A percentile compares a stretch with the other conserved stretches of the same genome.
These are phyloP conservation scores for Steinernema khuongi DNA, from an alignment of 1,140 invertebrate species.

Conservation along the genomic window DNA sequence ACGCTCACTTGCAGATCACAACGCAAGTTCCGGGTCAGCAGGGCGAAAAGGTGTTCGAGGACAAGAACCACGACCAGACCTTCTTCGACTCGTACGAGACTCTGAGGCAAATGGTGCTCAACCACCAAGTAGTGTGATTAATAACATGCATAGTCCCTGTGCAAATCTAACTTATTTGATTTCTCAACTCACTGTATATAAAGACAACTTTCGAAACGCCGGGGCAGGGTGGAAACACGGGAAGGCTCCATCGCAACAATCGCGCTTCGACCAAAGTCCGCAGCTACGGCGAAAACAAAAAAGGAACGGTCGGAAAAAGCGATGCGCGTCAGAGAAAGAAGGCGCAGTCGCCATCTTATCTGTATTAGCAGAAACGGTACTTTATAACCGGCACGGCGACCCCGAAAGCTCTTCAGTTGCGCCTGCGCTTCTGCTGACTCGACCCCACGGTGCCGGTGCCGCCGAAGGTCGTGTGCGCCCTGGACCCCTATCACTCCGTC, in stretches of 20 bases:
- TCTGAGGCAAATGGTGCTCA: conserved; percentile 43
- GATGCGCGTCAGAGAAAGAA: conserved; percentile 14
- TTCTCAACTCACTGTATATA: background rate
- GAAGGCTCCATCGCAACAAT: background rate
- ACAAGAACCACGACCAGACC: conserved; percentile 53
- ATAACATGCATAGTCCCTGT: background rate
- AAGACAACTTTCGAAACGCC: background rate
- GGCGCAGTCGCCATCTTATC: background rate
- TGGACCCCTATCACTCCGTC: too few relatives aligned
- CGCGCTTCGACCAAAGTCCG: conserved; percentile 7
- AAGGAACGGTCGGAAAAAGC: conserved; percentile 5
- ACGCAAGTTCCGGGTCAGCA: conserved; percentile 47
- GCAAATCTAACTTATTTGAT: background rate
- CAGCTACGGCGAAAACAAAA: background rate
- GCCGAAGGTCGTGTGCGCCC: background rate
- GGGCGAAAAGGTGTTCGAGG: conserved; percentile 46
- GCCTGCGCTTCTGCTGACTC: background rate
- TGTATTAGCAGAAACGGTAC: conserved; percentile 7
- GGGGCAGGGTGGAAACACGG: background rate
- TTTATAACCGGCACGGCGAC: background rate
- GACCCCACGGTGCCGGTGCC: background rate
- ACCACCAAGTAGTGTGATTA: conserved; percentile 45
- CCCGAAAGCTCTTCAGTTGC: background rate
- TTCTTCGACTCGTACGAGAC: conserved; percentile 52
- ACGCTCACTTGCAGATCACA: conserved; percentile 41